These are phyloP conservation scores for Zaprionus camerounensis DNA, from an alignment of 1,140 invertebrate genomes.

Conservation along the genomic window DNA sequence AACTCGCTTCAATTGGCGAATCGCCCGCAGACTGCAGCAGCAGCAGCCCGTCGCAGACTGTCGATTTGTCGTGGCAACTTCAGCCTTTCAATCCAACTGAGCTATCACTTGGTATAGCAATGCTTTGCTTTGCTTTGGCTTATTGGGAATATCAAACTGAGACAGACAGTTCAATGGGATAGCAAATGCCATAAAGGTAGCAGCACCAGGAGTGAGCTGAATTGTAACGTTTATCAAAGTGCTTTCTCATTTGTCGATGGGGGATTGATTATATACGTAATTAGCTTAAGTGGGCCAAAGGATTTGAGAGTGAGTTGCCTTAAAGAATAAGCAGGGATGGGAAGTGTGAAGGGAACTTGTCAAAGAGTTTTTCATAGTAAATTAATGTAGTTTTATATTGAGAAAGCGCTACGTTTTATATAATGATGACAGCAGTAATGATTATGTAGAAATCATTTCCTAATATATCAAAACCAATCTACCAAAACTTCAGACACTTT, in stretches of 20 bases:
- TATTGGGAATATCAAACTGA: conserved; percentile 29
- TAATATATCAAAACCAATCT: too few relatives aligned
- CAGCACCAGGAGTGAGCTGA: not conserved
- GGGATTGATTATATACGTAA: not conserved
- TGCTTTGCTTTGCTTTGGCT: conserved; percentile 26
- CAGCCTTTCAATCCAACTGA: conserved; percentile 28
- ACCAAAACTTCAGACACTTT: too few relatives aligned
- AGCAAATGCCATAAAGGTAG: conserved; percentile 6
- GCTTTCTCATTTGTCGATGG: not conserved
- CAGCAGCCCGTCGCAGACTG: conserved; percentile 18
- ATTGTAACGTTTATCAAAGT: conserved; percentile 1
- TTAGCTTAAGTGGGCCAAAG: too few relatives aligned
- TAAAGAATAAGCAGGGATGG: too few relatives aligned
- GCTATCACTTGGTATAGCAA: conserved; percentile 34
- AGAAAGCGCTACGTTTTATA: not conserved
- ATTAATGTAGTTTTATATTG: not conserved
- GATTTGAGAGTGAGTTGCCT: too few relatives aligned
- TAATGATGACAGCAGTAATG: too few relatives aligned
- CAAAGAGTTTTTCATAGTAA: not conserved
- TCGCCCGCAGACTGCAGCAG: conserved; percentile 41
- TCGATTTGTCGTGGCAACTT: conserved; percentile 52
- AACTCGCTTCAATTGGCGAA: conserved; percentile 8
- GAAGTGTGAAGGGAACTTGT: not conserved
- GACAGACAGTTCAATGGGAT: not conserved
- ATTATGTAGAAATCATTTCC: too few relatives aligned